Base-by-base conservation (phyloP, 2,113 vertebrate species). In the Pseudopipra pipra region DNA sequence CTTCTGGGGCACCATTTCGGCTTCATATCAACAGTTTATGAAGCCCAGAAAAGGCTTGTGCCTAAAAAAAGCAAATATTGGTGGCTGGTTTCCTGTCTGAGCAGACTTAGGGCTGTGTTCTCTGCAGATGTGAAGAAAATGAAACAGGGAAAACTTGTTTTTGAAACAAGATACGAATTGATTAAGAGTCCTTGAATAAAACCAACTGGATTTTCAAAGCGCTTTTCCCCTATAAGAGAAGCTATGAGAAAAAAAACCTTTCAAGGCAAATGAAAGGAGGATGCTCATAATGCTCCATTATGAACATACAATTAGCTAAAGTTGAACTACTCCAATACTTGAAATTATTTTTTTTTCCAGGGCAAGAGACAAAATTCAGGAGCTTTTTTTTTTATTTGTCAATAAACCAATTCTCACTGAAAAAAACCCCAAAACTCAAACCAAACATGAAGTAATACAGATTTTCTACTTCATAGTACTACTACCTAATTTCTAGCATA, bases 61-160 rank as follows among this genome's bases (percentile, higher is more conserved):
- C 70, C 82, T 77, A 81, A 85, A 93, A 95, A 90, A 92, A 79
- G 82, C 67, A 90, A 80, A 67, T 88, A 82, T n/a, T 73, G 55
- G 56, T 67, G 79, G 43, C 59, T 59, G 67, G 79, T 74, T 96
- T 96, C 93, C 95, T 96, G 95, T 77, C 17, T 83, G 85, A 93
- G 65, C 52, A 91, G 85, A 87, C 76, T 90, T n/a, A 67, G 49
- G 87, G 52, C 85, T 70, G 74, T 19, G 11, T 14, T 72, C 81
- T 73, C 80, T 15, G 84, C 87, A 94, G 73, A 92, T 85, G 76
- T 52, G 70, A 91, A 82, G 93, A 94, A 91, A 95, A 81, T 0
- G 4, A 96, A 89, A 91, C 85, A 83, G 76, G 81, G 87, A 96
- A 97, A 96, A 91, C 54, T 78, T 87, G 80, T 15, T 56, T 95